Conservation (phyloP, 2,888 invertebrate species). For the Orgyia antiqua region DNA sequence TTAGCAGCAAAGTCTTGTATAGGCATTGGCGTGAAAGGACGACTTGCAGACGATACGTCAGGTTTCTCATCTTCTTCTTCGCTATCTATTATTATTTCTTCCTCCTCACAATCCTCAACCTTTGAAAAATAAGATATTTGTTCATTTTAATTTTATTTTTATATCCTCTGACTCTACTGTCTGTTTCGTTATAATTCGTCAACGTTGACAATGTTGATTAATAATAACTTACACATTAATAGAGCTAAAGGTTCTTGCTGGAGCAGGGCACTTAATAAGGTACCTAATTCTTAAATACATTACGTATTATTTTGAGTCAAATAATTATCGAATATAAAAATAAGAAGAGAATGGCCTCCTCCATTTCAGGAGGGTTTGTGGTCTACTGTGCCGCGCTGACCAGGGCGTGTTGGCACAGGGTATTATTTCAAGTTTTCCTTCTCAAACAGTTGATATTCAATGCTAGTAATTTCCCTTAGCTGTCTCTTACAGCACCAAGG, state of each 20-base stretch:
- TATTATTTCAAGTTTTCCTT: not conserved
- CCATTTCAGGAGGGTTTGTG: not conserved
- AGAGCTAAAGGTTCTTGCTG: too few species aligned
- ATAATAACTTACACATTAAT: too few species aligned
- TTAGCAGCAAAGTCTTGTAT: conserved; percentile 66
- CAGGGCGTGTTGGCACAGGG: not conserved
- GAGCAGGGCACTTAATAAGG: too few species aligned
- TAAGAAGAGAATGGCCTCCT: not conserved
- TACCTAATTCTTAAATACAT: too few species aligned
- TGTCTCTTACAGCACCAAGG: not conserved
- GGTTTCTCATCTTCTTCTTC: conserved; percentile 44
- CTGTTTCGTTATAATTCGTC: too few species aligned
- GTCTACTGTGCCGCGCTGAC: not conserved
- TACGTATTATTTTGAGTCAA: too few species aligned
- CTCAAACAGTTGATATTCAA: not conserved
- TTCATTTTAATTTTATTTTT: too few species aligned
- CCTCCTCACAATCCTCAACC: conserved; percentile 68
- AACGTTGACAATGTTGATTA: too few species aligned
- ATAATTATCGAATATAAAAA: too few species aligned
- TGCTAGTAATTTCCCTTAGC: not conserved
- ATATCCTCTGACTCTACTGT: too few species aligned
- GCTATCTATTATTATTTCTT: conserved; percentile 56
- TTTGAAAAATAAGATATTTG: conserved; percentile 21
- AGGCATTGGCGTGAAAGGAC: conserved; percentile 62
- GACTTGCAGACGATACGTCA: conserved; percentile 23